Base-by-base conservation (phyloP, 2,888 invertebrate genomes). In the Mycogona germanica region DNA sequence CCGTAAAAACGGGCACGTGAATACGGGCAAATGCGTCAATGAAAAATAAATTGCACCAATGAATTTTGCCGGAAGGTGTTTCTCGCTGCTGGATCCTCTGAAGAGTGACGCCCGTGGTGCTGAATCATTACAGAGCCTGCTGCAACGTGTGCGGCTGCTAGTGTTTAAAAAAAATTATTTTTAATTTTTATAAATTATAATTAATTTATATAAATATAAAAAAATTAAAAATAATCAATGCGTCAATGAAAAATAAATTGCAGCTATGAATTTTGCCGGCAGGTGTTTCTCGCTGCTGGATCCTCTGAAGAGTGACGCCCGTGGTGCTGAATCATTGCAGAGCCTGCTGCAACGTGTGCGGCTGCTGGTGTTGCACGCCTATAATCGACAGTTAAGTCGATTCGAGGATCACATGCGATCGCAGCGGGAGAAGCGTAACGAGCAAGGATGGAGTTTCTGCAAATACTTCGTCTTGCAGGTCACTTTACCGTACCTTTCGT, bases 401-500 rank as follows among this genome's bases (percentile, higher is more conserved):
- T 73, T 70, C 61, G 72, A 73, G 60, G 72, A 72, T 40, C 66
- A 67, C 50, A 70, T 73, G 70, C 60, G 72, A 46, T 63, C 64
- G 3, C 61, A 70, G 51, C 77, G 95, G 56, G 95, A 96, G 68
- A 82, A 82, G 64, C 75, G 96, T 53, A 95, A 87, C 70, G 86
- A 92, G 65, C 76, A 79, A 0, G 86, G 84, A 28, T 96, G 96
- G 96, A 87, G 86, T 70, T 96, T 95, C 73, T 87, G 87, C 69
- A 82, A 84, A 68, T 96, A 95, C 73, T 96, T 96, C 74, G 78
- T 89, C 62, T 76, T 95, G 61, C 88, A 89, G 78, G 87, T 84
- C 72, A 46, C 40, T 41, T 35, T 14, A 48, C 2, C 25, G 14
- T 42, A 45, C n/a, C n/a, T n/a, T n/a, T n/a, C n/a, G n/a, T n/a